These are phyloP conservation scores for Chlorodrepanis virens DNA, from an alignment of 2,113 vertebrate species.

Conservation along the genomic window DNA sequence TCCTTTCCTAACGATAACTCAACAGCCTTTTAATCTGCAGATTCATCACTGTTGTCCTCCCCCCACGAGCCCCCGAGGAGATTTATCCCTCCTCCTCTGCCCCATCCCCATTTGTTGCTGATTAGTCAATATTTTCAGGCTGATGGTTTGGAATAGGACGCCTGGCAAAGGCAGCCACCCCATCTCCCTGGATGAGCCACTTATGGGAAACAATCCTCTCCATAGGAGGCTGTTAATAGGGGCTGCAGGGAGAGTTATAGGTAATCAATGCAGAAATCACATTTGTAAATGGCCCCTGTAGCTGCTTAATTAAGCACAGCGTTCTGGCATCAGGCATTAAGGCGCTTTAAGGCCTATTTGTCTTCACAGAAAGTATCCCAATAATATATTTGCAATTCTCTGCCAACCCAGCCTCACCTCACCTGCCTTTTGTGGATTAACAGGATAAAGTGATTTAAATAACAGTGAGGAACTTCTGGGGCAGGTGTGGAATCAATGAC, in stretches of 20 bases:
- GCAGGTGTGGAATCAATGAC: background rate
- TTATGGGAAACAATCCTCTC: constrained; percentile 2
- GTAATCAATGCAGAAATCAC: constrained; percentile 48
- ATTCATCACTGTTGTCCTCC: background rate
- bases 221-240: background rate
- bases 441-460: constrained; percentile 34
- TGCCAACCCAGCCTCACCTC: constrained; percentile 20
- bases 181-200: background rate
- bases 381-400: constrained; percentile 22
- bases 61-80: background rate
- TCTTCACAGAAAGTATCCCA: constrained; percentile 10
- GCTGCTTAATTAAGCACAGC: constrained; percentile 57
- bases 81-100: constrained; percentile 10
- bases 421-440: constrained; percentile 24
- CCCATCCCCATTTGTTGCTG: background rate
- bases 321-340: background rate
- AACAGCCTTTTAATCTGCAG: constrained; percentile 6
- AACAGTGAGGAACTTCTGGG: background rate
- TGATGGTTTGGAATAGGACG: background rate
- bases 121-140: background rate
- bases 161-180: background rate
- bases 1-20: background rate
- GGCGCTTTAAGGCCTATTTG: background rate
- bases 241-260: constrained; percentile 30
- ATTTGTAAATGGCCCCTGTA: constrained; percentile 42